Evolutionary conservation across 2,113 vertebrate genomes (phyloP).

Genomic region (Melanostigma gelatinosum): DNA sequence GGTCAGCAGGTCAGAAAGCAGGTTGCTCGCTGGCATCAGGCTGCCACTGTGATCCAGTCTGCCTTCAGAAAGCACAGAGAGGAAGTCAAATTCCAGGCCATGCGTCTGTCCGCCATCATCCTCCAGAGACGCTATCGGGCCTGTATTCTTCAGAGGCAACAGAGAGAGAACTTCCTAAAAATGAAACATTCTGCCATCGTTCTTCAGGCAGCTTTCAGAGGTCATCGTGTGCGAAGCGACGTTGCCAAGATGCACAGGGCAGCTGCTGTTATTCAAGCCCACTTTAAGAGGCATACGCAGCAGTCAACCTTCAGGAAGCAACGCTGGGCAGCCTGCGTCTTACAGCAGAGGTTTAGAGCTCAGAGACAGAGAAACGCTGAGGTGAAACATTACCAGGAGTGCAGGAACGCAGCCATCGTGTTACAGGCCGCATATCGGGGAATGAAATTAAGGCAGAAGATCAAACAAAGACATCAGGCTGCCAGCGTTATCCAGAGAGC

Average conservation of each 20-base stretch:
- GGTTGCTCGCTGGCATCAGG: conserved; percentile 73
- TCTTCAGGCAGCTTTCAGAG: conserved; percentile 81
- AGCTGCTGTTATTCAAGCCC: conserved; percentile 84
- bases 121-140: conserved; percentile 86
- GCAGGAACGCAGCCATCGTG: conserved; percentile 58
- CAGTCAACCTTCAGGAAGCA: conserved; percentile 73
- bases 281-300: conserved; percentile 81
- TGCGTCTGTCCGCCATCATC: conserved; percentile 80
- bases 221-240: conserved; percentile 54
- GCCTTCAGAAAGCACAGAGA: conserved; percentile 81
- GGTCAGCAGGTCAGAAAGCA: conserved; percentile 77
- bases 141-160: conserved; percentile 59
- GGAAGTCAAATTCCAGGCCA: conserved; percentile 76
- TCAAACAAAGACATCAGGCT: conserved; percentile 74
- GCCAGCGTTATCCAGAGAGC: conserved; percentile 39
- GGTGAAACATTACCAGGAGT: conserved; percentile 52
- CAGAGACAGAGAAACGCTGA: conserved; percentile 66
- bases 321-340: conserved; percentile 63
- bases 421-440: conserved; percentile 81
- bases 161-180: conserved; percentile 73
- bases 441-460: conserved; percentile 70
- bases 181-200: conserved; percentile 63
- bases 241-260: conserved; percentile 66
- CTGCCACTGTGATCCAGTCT: conserved; percentile 80
- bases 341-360: conserved; percentile 86